phyloP scores from a whole-genome alignment of 2,797 vertebrate species.

The Chiroxiphia lanceolata region DNA sequence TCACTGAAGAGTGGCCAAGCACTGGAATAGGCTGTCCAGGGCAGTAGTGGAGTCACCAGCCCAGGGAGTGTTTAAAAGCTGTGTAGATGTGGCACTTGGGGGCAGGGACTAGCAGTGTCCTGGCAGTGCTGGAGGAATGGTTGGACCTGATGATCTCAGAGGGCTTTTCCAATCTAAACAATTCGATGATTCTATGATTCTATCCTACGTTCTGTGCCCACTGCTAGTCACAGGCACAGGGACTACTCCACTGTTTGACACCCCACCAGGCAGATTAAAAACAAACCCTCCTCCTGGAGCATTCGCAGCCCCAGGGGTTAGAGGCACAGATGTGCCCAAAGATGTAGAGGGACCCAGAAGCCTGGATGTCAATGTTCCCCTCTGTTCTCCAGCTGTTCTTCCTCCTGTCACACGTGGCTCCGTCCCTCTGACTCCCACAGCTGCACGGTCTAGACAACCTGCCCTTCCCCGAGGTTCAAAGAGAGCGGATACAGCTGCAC shows the following conservation, averaged over 20 bases:
- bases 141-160: neutral
- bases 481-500: neutral
- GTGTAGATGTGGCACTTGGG: neutral
- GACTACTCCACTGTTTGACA: neutral
- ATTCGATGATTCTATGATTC: neutral
- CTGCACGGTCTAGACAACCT: neutral
- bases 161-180: neutral
- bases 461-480: neutral
- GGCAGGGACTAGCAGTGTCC: neutral
- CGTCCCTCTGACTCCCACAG: neutral
- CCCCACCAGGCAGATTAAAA: neutral
- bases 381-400: neutral
- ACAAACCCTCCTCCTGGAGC: neutral
- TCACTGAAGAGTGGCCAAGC: neutral
- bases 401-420: neutral
- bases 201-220: neutral
- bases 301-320: neutral
- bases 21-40: neutral
- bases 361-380: neutral
- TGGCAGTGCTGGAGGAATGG: neutral
- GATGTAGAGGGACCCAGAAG: neutral
- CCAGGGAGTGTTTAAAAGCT: neutral
- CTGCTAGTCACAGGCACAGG: neutral
- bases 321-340: neutral
- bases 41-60: too few species aligned